Base-by-base conservation (phyloP, 1,140 invertebrate genomes). In the Heterodera carotae region DNA sequence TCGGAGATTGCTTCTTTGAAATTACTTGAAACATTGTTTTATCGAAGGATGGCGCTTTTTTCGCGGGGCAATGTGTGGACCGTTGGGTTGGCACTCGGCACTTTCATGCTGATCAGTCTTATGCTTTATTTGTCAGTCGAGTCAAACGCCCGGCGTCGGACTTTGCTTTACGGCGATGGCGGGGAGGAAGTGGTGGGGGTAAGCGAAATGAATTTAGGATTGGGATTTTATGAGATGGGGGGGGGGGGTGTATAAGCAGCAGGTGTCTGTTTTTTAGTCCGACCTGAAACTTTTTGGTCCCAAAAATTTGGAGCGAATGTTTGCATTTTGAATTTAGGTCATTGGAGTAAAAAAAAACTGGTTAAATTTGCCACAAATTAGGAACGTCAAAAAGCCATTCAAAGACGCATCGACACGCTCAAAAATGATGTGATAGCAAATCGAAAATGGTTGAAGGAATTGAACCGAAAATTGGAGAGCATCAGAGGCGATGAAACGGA, bases 71-170 rank as follows among this genome's bases (percentile, higher is more conserved):
- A 12, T 39, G 29, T 15, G 12, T 60, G 76, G 34, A 29, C 43
- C 25, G 43, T 82, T 18, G 39, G 29, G 8, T 29, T 80, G 3
- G 79, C 80, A 3, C 31, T 80, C 48, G 36, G 78, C 29, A 48
- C 69, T 10, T 80, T 80, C 39, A 69, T 80, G 22, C 74, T 81
- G 22, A 39, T 80, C n/a, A 80, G 79, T 73, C 48, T 80, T 43
- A n/a, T 81, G 39, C 39, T 80, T 10, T 80, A 80, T 25, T 10
- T 66, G 33, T 67, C 75, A 18, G 79, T 80, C 3, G 79, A 80
- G 34, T 78, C 79, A 15, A 80, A 77, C 48, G 79, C 56, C 3
- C 59, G 18, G 48, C 27, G 76, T 1, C 12, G 80, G 27, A 39
- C 64, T 18, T 34, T 25, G n/a, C 31, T 48, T 2, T 79, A 79